Base-by-base conservation (phyloP, 2,888 invertebrate genomes). In the Drosophila antonietae region DNA sequence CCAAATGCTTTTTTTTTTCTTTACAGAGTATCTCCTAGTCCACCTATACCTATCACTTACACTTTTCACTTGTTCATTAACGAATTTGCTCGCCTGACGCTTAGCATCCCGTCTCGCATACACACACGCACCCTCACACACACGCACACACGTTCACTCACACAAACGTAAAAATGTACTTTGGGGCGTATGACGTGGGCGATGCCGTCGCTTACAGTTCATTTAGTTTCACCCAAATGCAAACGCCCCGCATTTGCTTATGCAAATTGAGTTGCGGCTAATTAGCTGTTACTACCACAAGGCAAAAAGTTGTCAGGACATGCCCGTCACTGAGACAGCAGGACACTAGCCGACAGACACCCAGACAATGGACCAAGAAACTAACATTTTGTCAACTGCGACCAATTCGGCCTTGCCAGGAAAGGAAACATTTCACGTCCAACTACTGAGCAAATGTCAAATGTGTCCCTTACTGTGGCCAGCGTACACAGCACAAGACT, bases 201-300 rank as follows among this genome's bases (percentile, higher is more conserved):
- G 64, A 23, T 51, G 70, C 49, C 67, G 59, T 65, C 63, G 77
- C 68, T 82, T 80, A 77, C 85, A 80, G 83, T 85, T 82, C 83
- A 82, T 82, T 82, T 82, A 72, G 72, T 72, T 67, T 62, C 68
- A 57, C 23, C 61, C 44, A 58, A 72, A 64, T 61, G 73, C 67
- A 71, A 66, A 72, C 60, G 73, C 65, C 63, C 43, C 61, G 57
- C 75, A 79, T 78, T 80, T 75, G 76, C 69, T 65, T 73, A 80
- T 85, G 80, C 78, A 82, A 82, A 82, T 80, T 75, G 68, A 69
- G 72, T 61, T 68, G 78, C 68, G 64, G 77, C 68, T 82, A 82
- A 82, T 82, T 82, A 82, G 80, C 85, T 71, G 68, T 37, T 61
- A 57, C 78, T 69, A 44, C 39, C 47, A 52, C 63, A 71, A 53